These are phyloP conservation scores for Pyrocephalus nanus DNA, from an alignment of 2,797 vertebrate genomes.

Conservation along the genomic window DNA sequence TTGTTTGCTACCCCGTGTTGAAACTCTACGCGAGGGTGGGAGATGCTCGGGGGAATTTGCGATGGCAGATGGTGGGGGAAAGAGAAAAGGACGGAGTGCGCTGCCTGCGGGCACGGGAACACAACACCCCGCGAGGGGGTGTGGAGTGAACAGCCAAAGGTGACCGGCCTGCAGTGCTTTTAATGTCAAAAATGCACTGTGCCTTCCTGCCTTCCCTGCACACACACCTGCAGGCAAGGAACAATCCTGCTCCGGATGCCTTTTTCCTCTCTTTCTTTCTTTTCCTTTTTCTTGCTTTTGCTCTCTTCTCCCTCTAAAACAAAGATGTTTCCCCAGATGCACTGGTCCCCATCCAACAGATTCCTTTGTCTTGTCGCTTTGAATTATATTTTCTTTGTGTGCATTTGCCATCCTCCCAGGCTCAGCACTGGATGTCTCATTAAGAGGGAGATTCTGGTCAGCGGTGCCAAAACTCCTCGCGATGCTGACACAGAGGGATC, in stretches of 20 bases:
- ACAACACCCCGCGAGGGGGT: conserved; percentile 23
- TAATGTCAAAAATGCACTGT: not conserved
- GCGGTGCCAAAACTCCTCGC: not conserved
- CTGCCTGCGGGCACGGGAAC: conserved; percentile 40
- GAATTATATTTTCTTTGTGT: conserved; percentile 37
- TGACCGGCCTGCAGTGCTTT: conserved; percentile 6
- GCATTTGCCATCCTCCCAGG: not conserved
- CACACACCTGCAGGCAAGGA: conserved; percentile 18
- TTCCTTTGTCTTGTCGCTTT: conserved; percentile 45
- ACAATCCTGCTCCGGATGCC: not conserved
- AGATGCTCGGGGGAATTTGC: conserved; percentile 48
- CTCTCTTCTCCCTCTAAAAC: not conserved
- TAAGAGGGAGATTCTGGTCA: not conserved
- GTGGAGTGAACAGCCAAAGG: not conserved
- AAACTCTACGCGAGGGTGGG: conserved; percentile 37
- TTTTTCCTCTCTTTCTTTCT: conserved; percentile 18
- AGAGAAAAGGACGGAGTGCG: not conserved
- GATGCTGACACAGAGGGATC: not conserved
- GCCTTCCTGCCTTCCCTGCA: not conserved
- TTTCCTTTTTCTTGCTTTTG: not conserved
- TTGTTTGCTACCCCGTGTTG: not conserved
- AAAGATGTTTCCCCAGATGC: conserved; percentile 53
- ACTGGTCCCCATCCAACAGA: conserved; percentile 44
- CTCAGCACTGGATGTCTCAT: conserved; percentile 23
- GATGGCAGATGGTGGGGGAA: conserved; percentile 61